A percentile compares a stretch with the other conserved stretches of the same genome.
phyloP scores from a whole-genome alignment of 1,140 invertebrate genomes.

The Andrena cerasifolii region DNA sequence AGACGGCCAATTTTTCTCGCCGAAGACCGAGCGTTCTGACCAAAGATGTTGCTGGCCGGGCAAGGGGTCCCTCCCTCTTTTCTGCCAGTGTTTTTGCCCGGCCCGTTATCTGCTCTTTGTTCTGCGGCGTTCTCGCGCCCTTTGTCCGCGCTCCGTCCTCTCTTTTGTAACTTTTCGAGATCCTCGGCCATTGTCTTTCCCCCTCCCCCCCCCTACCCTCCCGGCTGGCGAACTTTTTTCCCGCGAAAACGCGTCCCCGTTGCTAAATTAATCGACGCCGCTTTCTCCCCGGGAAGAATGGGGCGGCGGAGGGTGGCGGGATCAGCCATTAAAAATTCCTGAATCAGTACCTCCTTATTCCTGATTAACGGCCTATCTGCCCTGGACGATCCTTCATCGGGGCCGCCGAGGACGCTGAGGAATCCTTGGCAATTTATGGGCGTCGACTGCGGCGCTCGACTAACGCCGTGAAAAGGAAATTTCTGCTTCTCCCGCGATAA shows the following conservation, averaged over 20 bases:
- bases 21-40: constrained; percentile 34
- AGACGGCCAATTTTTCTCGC: constrained; percentile 56
- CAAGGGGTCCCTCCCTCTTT: constrained; percentile 19
- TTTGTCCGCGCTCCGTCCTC: constrained; percentile 64
- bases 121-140: constrained; percentile 66
- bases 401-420: constrained; percentile 12
- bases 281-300: constrained; percentile 39
- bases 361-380: constrained; percentile 67
- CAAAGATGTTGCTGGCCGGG: constrained; percentile 20
- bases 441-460: constrained; percentile 20
- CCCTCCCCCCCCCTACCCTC: background rate
- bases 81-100: constrained; percentile 66
- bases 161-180: constrained; percentile 64
- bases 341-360: constrained; percentile 62
- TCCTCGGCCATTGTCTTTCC: constrained; percentile 64
- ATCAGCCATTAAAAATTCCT: constrained; percentile 70
- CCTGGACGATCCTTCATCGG: constrained; percentile 45
- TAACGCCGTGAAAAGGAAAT: constrained; percentile 10
- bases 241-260: constrained; percentile 56
- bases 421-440: constrained; percentile 58
- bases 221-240: constrained; percentile 55
- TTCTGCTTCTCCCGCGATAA: constrained; percentile 1
- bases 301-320: background rate
- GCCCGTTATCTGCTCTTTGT: constrained; percentile 72
- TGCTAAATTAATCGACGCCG: constrained; percentile 68